Evolutionary conservation across 2,113 vertebrate species (phyloP).

Genomic region (Meriones unguiculatus): DNA sequence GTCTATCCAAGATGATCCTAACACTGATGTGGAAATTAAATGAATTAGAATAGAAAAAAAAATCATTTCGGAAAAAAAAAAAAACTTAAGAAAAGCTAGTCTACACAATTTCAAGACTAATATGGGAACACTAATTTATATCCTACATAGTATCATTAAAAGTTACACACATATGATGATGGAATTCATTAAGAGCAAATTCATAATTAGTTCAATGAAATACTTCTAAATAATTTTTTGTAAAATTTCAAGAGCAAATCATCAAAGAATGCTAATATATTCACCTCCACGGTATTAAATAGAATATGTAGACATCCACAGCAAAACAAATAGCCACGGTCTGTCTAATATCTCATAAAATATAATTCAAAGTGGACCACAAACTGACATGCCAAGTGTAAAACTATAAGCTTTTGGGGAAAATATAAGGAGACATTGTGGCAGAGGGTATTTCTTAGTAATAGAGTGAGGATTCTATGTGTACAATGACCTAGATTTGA

Average conservation of each 20-base stretch:
- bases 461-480: neutral
- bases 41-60: neutral
- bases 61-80: neutral
- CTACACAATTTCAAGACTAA: neutral
- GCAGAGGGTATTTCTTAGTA: neutral
- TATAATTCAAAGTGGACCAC: neutral
- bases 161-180: neutral
- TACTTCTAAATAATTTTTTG: neutral
- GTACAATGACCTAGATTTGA: neutral
- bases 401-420: neutral
- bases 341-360: neutral
- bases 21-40: neutral
- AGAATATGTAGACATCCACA: neutral
- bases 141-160: neutral
- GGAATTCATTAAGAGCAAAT: neutral
- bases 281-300: neutral
- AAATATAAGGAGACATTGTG: neutral
- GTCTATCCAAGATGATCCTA: neutral
- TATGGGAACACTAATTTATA: neutral
- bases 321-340: neutral
- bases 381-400: neutral
- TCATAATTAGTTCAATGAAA: neutral
- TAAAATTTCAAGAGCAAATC: neutral
- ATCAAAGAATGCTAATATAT: neutral
- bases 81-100: neutral